Conservation (phyloP, 37 sponge, comb jelly and placozoan species). For the Oopsacas minuta region DNA sequence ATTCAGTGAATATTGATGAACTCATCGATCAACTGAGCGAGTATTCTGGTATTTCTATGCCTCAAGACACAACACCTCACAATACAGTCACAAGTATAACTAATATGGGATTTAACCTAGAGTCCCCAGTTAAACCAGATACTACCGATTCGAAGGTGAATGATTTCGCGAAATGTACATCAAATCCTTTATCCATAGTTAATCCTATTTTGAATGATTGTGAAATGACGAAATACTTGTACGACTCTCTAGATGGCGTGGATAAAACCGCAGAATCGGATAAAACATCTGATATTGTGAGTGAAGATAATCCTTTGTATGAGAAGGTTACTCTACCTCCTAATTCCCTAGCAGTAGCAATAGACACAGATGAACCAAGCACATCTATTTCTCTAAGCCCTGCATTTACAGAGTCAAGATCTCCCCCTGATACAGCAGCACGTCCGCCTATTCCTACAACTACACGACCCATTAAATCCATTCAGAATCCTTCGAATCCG, state of each 20-base stretch:
- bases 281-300: not conserved
- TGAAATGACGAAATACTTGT: not conserved
- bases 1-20: not conserved
- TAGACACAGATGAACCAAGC: not conserved
- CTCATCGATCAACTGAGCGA: not conserved
- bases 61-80: not conserved
- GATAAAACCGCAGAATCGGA: not conserved
- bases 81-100: not conserved
- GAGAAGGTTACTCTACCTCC: not conserved
- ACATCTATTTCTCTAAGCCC: too few species aligned
- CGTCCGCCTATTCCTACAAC: not conserved
- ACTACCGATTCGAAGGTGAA: not conserved
- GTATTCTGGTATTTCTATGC: not conserved
- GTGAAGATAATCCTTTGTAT: not conserved
- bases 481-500: not conserved
- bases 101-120: not conserved
- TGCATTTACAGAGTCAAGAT: not conserved
- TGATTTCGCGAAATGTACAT: not conserved
- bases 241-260: not conserved
- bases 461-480: not conserved
- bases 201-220: not conserved
- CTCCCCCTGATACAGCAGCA: not conserved
- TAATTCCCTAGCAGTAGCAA: not conserved
- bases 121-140: not conserved
- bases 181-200: not conserved